Evolutionary conservation across 2,797 vertebrate genomes (phyloP).

Genomic region (Ctenosaura bakeri): DNA sequence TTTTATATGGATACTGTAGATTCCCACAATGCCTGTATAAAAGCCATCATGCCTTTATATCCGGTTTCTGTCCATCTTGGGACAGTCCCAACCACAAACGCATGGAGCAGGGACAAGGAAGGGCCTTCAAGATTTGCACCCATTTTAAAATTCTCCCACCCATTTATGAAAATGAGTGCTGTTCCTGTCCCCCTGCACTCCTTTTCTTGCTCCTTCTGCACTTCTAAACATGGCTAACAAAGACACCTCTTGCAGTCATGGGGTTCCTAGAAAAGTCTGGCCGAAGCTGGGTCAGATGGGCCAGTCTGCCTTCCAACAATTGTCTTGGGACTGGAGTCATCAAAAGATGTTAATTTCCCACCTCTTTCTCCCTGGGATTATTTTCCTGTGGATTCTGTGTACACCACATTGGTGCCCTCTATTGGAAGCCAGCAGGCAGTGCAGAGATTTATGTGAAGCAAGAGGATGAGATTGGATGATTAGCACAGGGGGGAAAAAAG

Average conservation of each 20-base stretch:
- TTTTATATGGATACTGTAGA: too few species aligned
- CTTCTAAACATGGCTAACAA: background rate
- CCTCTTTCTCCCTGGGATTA: background rate
- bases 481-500: background rate
- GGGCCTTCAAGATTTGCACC: background rate
- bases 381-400: constrained; percentile 4
- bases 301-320: background rate
- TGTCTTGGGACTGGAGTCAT: background rate
- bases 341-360: background rate
- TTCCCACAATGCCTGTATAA: background rate
- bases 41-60: background rate
- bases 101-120: background rate
- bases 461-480: background rate
- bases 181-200: background rate
- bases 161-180: background rate
- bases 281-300: background rate
- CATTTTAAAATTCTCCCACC: background rate
- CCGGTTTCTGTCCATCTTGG: background rate
- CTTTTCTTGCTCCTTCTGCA: background rate
- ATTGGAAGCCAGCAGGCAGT: constrained; percentile 18
- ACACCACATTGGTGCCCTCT: constrained; percentile 31
- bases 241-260: background rate
- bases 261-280: background rate
- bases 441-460: background rate
- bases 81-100: background rate